These are phyloP conservation scores for Aphaenogaster floridana DNA, from an alignment of 1,140 invertebrate genomes.

Conservation along the genomic window DNA sequence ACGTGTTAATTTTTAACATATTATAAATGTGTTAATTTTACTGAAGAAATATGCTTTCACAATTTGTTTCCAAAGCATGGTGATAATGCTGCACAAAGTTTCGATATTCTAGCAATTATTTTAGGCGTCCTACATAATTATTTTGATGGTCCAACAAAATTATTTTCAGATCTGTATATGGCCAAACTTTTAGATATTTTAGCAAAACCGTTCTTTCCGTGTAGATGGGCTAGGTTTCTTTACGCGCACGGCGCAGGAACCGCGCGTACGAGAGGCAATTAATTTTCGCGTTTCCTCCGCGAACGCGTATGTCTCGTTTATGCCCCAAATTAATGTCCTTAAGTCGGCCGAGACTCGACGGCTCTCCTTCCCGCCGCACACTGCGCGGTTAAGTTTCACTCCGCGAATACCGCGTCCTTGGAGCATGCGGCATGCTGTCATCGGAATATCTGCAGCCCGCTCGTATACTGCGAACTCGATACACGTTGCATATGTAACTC, in stretches of 20 bases:
- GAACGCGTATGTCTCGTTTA: slow-evolving; percentile 3
- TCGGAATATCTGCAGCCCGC: slow-evolving; percentile 43
- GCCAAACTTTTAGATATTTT: no score
- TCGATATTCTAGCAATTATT: no score
- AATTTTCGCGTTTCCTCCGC: slow-evolving; percentile 33
- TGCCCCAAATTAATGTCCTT: slow-evolving; percentile 42
- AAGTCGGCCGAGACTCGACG: neutral
- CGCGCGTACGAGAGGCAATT: slow-evolving; percentile 7
- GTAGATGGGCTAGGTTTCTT: no score
- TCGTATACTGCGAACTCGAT: slow-evolving; percentile 21
- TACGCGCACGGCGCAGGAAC: neutral
- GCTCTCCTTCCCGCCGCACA: neutral
- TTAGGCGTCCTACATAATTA: no score
- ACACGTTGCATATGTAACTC: slow-evolving; percentile 35
- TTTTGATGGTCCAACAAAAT: no score
- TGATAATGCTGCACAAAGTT: no score
- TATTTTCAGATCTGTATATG: no score
- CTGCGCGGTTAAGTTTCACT: slow-evolving; percentile 42
- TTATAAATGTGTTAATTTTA: no score
- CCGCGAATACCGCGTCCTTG: slow-evolving; percentile 44
- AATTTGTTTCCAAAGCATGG: no score
- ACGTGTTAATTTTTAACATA: no score
- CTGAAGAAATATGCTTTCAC: no score
- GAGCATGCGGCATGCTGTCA: slow-evolving; percentile 32
- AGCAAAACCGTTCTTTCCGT: no score